Base-by-base conservation (phyloP, 1,140 invertebrate species). In the Macrosteles quadrilineatus region DNA sequence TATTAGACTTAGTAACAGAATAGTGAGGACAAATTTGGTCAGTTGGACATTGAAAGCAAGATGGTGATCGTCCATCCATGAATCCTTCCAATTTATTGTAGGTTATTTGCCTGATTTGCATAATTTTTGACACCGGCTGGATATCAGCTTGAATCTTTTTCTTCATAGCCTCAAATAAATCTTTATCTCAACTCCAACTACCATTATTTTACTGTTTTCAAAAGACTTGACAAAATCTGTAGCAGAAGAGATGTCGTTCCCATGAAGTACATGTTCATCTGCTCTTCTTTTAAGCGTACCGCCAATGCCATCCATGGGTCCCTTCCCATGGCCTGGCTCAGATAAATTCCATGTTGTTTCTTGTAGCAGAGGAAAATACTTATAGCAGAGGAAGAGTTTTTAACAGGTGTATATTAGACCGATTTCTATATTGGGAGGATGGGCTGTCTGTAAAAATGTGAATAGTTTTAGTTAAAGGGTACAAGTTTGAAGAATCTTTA, bases 281-380 rank as follows among this genome's bases (percentile, higher is more conserved):
- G 75, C 77, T 71, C 74, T 76, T 69, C 69, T 75, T 75, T 82
- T 83, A 27, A 82, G 59, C 12, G 65, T 47, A 45, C 78, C 78
- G 6, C 80, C 81, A 59, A 81, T 74, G 29, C 79, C 81, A 78
- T 81, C 78, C 47, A 78, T 78, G n/a, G 75, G 73, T 0, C 80
- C 81, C 73, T 82, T 83, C 6, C 80, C 81, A 75, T 82, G 78
- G 1, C 79, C 79, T 53, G 80, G 72, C 73, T 79, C 79, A 29
- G 73, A 75, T 70, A 77, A 82, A 65, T 79, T 80, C 79, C 78
- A 82, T 12, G 75, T 78, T 30, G 73, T 59, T 69, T 63, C 25
- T 64, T 63, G 50, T 65, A 69, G 27, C 43, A 14, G 14, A 30
- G 69, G 69, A 19, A 71, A 71, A 57, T 65, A 67, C 43, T 67